Base-by-base conservation (phyloP, 2,888 invertebrate genomes). In the Alentia gelatinosa region DNA sequence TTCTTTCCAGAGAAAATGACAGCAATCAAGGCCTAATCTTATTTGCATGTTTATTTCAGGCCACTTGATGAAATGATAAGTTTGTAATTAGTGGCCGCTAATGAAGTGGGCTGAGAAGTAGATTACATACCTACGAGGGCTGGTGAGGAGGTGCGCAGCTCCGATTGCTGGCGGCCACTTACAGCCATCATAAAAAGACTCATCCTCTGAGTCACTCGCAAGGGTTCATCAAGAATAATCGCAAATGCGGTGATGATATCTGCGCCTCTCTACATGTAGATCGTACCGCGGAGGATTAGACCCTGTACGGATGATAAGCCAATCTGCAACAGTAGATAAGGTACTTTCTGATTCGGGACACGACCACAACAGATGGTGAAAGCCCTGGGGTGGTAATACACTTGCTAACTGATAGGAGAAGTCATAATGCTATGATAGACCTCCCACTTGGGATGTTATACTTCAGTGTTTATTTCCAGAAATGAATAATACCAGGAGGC, bases 11-110 rank as follows among this genome's bases (percentile, higher is more conserved):
- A 26, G 30, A 68, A 68, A 68, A 68, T 68, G 68, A 68, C 26
- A 68, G 68, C 68, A 68, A 68, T 68, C 68, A 68, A 30, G 68
- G 30, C n/a, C 30, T 68, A 68, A 68, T 68, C 68, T 68, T 68
- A 68, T 68, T 68, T 68, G 68, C 68, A 68, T 68, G 68, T 68
- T 68, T 68, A 68, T 68, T 68, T 30, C 26, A 68, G 26, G 68
- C 68, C 68, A 68, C 68, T 68, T 68, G 68, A 68, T 68, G 68
- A 68, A 68, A 68, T 68, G 68, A 68, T 68, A 68, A 68, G 68
- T 68, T 68, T 68, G 68, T 68, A 68, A 68, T 68, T 68, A 68
- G 68, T 26, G 30, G n/a, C 68, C 3, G 68, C 68, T 68, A 68
- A 68, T 68, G 68, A 68, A 68, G 68, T 68, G 33, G 68, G 26